Evolutionary conservation across 2,888 invertebrate species (phyloP).

Genomic region (Zygaena filipendulae): DNA sequence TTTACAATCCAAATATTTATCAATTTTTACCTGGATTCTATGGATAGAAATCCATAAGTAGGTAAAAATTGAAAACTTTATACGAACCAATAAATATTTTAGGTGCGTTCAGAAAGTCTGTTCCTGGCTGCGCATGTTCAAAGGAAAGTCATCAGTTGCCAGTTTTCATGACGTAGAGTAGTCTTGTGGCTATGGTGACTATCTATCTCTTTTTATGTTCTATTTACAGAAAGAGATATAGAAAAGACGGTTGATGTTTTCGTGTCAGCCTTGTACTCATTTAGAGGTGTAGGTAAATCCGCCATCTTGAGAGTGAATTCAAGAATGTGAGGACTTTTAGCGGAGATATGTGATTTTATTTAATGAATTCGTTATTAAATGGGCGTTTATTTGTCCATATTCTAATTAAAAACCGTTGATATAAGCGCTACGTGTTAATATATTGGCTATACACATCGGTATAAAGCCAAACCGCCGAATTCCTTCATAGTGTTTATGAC

Average conservation of each 20-base stretch:
- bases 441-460: slow-evolving; percentile 36
- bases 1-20: too few relatives aligned
- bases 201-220: slow-evolving; percentile 46
- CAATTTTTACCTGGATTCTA: too few relatives aligned
- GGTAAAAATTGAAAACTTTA: too few relatives aligned
- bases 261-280: slow-evolving; percentile 70
- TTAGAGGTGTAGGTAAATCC: slow-evolving; percentile 69
- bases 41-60: too few relatives aligned
- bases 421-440: slow-evolving; percentile 32
- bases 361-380: slow-evolving; percentile 60
- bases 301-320: slow-evolving; percentile 74
- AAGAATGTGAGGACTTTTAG: slow-evolving; percentile 69
- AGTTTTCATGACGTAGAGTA: too few relatives aligned
- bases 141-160: too few relatives aligned
- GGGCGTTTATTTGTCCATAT: slow-evolving; percentile 37
- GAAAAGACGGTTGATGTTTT: slow-evolving; percentile 67
- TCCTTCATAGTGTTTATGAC: slow-evolving; percentile 66
- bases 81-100: too few relatives aligned
- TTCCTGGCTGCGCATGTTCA: too few relatives aligned
- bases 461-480: slow-evolving; percentile 48
- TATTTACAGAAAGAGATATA: slow-evolving; percentile 52
- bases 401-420: slow-evolving; percentile 30
- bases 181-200: too few relatives aligned
- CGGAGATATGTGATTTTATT: slow-evolving; percentile 55
- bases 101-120: too few relatives aligned